These are phyloP conservation scores for Lutjanus erythropterus DNA, from an alignment of 2,113 vertebrate genomes.

Conservation along the genomic window DNA sequence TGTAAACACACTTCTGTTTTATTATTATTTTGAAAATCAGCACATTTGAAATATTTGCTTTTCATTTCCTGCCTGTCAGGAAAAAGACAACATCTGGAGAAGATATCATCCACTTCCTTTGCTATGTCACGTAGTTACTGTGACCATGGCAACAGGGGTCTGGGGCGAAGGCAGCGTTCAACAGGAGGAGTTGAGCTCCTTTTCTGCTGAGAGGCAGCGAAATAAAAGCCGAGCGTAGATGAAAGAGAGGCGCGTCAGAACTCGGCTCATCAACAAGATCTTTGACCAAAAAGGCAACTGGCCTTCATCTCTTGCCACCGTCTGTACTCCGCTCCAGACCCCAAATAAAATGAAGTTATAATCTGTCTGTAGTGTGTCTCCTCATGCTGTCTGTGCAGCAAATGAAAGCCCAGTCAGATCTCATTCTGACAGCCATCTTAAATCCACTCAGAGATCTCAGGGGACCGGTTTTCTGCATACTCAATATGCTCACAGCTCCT, in stretches of 20 bases:
- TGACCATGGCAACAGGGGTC: constrained; percentile 66
- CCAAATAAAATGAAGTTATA: constrained; percentile 24
- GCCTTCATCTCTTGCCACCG: constrained; percentile 12
- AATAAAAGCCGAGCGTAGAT: constrained; percentile 27
- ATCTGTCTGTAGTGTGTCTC: constrained; percentile 11
- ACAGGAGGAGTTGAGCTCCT: constrained; percentile 1
- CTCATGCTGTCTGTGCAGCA: constrained; percentile 28
- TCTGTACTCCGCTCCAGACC: not conserved
- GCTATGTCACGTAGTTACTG: constrained; percentile 70
- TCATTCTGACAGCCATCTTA: constrained; percentile 77
- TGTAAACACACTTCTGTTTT: constrained; percentile 11
- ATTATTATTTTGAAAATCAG: constrained; percentile 23
- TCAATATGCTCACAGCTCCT: constrained; percentile 85
- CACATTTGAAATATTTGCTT: constrained; percentile 67
- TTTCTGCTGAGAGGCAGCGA: constrained; percentile 23
- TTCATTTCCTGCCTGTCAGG: constrained; percentile 63
- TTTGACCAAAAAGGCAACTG: constrained; percentile 10
- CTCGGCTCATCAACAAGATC: constrained; percentile 35
- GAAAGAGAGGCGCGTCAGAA: constrained; percentile 4
- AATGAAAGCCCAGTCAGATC: constrained; percentile 54
- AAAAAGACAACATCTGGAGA: constrained; percentile 71
- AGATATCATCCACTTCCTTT: constrained; percentile 58
- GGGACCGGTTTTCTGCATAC: constrained; percentile 84
- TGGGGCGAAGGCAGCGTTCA: constrained; percentile 28
- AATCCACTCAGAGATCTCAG: constrained; percentile 82